Evolutionary conservation across 64 coral and sea anemone genomes (phyloP).

Genomic region (Catalaphyllia jardinei): DNA sequence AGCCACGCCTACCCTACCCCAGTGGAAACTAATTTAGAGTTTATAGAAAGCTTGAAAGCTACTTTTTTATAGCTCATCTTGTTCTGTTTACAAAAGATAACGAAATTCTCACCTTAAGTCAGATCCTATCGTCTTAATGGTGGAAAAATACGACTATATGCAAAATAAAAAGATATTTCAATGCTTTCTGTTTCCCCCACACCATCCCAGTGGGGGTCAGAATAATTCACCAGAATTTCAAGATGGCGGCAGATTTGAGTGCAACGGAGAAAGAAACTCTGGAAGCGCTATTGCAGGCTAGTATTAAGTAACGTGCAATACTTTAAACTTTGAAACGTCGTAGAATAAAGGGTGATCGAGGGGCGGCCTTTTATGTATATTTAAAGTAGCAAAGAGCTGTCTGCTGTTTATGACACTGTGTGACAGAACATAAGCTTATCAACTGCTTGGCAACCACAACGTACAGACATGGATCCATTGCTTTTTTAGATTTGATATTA

Average conservation of each 20-base stretch:
- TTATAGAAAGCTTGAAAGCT: neutral
- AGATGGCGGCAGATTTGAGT: constrained; percentile 94
- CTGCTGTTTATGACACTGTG: no score
- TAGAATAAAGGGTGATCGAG: neutral
- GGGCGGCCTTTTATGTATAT: neutral
- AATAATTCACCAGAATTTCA: neutral
- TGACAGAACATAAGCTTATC: no score
- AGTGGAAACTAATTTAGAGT: neutral
- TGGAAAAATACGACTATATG: neutral
- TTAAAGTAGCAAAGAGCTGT: neutral
- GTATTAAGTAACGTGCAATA: neutral
- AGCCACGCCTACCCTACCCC: neutral
- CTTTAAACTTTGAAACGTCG: neutral
- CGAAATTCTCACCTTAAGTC: no score
- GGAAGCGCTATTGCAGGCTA: constrained; percentile 63
- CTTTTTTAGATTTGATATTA: no score
- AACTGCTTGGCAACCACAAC: no score
- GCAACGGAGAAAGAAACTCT: constrained; percentile 41
- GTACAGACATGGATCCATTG: no score
- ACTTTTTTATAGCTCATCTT: neutral
- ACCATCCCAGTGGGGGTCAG: neutral
- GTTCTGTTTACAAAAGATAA: no score
- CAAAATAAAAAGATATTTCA: neutral
- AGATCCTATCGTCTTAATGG: no score
- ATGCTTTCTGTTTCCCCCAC: neutral